Percentiles rank a stretch among this genome's conserved stretches.
Evolutionary conservation across 1,140 invertebrate species (phyloP).

Genomic region (Leptopilina boulardi): DNA sequence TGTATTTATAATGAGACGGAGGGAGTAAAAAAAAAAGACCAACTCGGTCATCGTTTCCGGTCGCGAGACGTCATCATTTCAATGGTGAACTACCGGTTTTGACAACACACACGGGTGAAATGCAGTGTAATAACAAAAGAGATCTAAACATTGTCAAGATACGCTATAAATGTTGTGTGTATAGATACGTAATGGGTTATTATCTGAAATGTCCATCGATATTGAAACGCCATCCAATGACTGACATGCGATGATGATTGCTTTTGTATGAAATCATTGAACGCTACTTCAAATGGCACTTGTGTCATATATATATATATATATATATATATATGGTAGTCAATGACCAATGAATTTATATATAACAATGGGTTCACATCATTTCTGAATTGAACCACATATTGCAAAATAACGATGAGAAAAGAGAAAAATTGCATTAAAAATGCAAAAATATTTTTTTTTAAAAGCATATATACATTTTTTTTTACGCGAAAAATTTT

Average conservation of each 20-base stretch:
- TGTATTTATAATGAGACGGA: neutral
- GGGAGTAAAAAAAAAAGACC: neutral
- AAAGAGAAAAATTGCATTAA: slow-evolving; percentile 15
- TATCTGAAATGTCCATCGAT: slow-evolving; percentile 58
- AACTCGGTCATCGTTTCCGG: slow-evolving; percentile 27
- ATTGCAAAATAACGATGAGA: slow-evolving; percentile 49
- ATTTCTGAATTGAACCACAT: slow-evolving; percentile 29
- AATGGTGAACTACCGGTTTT: slow-evolving; percentile 12
- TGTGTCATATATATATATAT: neutral
- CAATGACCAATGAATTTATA: slow-evolving; percentile 19
- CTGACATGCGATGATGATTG: slow-evolving; percentile 59
- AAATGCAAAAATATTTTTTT: too few relatives aligned
- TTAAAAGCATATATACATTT: neutral
- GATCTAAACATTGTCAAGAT: slow-evolving; percentile 21
- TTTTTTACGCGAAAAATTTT: neutral
- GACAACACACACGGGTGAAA: neutral
- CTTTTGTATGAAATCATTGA: slow-evolving; percentile 44
- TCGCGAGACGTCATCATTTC: slow-evolving; percentile 9
- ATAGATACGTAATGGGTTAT: slow-evolving; percentile 56
- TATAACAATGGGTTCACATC: slow-evolving; percentile 21
- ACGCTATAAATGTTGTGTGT: slow-evolving; percentile 11
- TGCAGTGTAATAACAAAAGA: neutral
- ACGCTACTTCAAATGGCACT: neutral
- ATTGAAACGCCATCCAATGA: slow-evolving; percentile 48
- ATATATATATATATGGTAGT: too few relatives aligned